Conservation (phyloP, 2,113 vertebrate genomes). For the Corythoichthys haematopterus region DNA sequence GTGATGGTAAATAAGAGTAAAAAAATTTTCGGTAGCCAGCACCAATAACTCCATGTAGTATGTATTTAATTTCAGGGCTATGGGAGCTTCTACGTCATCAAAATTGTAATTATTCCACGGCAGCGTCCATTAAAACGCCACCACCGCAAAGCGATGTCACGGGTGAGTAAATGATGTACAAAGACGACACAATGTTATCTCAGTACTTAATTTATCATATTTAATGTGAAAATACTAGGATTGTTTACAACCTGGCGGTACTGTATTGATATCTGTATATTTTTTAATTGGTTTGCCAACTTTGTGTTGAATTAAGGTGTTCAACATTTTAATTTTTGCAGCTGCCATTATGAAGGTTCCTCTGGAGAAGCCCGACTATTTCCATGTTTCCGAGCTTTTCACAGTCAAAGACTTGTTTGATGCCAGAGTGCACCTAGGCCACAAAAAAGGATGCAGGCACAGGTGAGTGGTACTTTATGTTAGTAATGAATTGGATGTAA, state of each 20-base stretch:
- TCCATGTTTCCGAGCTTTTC: slow-evolving; percentile 84
- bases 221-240: too few species aligned
- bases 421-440: slow-evolving; percentile 89
- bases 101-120: slow-evolving; percentile 26
- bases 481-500: background rate
- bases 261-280: too few species aligned
- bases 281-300: too few species aligned
- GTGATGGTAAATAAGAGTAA: background rate
- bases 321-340: background rate
- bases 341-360: slow-evolving; percentile 68
- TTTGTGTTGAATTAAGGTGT: too few species aligned
- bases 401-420: slow-evolving; percentile 83
- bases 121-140: slow-evolving; percentile 23
- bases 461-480: slow-evolving; percentile 64
- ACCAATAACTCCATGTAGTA: background rate
- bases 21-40: background rate
- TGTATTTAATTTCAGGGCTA: slow-evolving; percentile 43
- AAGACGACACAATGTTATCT: too few species aligned
- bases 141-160: slow-evolving; percentile 2
- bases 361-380: slow-evolving; percentile 81
- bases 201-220: too few species aligned
- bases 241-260: too few species aligned
- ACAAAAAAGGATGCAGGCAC: slow-evolving; percentile 89
- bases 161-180: background rate
- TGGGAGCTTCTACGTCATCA: slow-evolving; percentile 25